Conservation (phyloP, 2,797 vertebrate genomes). For the Rhabdophis nuchalis region DNA sequence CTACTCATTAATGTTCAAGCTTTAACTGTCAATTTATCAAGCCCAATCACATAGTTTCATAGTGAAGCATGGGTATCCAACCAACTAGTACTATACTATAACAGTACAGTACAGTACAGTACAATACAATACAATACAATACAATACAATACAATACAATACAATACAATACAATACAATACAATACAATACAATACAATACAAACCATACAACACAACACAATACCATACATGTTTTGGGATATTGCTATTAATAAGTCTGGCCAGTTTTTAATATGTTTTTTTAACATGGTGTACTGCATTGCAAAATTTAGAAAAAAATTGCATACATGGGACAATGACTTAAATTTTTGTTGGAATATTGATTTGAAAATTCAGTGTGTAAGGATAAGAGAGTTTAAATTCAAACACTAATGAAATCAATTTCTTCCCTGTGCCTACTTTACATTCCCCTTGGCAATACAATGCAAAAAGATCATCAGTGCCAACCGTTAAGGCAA, state of each 20-base stretch:
- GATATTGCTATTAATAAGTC: neutral
- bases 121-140: too few species aligned
- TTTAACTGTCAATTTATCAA: too few species aligned
- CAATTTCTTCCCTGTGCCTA: neutral
- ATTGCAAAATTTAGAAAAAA: neutral
- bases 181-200: too few species aligned
- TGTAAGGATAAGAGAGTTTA: neutral
- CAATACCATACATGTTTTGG: neutral
- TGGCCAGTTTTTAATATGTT: neutral
- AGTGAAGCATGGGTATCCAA: too few species aligned
- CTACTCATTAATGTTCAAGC: too few species aligned
- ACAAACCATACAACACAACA: too few species aligned
- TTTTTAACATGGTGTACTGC: neutral
- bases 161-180: too few species aligned
- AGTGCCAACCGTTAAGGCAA: neutral
- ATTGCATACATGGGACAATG: neutral
- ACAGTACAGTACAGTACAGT: too few species aligned
- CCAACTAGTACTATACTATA: too few species aligned
- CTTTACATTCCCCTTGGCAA: neutral
- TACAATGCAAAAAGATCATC: neutral
- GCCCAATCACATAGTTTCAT: too few species aligned
- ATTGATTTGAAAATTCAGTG: neutral
- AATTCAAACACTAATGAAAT: neutral
- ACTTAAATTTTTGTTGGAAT: neutral
- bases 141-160: too few species aligned